Conservation (phyloP, 2,797 vertebrate genomes). For the Peromyscus aztecus region DNA sequence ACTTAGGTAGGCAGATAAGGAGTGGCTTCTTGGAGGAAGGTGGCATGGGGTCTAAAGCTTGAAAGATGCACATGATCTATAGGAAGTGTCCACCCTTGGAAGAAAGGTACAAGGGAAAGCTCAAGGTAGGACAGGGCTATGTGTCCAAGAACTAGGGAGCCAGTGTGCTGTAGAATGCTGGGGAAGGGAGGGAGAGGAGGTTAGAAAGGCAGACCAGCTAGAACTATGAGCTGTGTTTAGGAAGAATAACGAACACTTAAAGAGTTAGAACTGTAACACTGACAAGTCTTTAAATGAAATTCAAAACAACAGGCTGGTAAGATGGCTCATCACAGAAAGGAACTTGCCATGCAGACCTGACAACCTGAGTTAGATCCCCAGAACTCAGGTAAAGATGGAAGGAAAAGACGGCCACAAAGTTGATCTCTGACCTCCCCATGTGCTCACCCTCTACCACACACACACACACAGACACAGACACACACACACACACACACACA, state of each 20-base stretch:
- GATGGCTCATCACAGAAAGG: neutral
- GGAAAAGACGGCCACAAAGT: neutral
- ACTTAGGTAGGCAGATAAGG: neutral
- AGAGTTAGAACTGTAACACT: neutral
- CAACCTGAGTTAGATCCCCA: neutral
- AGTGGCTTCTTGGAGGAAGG: neutral
- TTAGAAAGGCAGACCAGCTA: neutral
- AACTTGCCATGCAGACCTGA: neutral
- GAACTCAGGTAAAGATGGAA: neutral
- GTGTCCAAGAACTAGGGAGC: neutral
- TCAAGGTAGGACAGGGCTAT: neutral
- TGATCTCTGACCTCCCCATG: neutral
- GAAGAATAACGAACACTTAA: neutral
- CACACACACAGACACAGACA: no score
- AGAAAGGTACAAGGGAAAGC: neutral
- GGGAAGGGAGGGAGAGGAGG: neutral
- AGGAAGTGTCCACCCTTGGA: neutral
- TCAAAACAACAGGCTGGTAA: neutral
- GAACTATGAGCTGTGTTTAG: accelerated
- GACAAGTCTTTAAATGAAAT: neutral
- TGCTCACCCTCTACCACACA: neutral
- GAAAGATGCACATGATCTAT: neutral
- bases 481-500: no score
- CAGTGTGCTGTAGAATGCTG: neutral
- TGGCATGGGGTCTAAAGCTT: neutral